These are phyloP conservation scores for Listrodromus nycthemerus DNA, from an alignment of 2,888 invertebrate genomes.

Conservation along the genomic window DNA sequence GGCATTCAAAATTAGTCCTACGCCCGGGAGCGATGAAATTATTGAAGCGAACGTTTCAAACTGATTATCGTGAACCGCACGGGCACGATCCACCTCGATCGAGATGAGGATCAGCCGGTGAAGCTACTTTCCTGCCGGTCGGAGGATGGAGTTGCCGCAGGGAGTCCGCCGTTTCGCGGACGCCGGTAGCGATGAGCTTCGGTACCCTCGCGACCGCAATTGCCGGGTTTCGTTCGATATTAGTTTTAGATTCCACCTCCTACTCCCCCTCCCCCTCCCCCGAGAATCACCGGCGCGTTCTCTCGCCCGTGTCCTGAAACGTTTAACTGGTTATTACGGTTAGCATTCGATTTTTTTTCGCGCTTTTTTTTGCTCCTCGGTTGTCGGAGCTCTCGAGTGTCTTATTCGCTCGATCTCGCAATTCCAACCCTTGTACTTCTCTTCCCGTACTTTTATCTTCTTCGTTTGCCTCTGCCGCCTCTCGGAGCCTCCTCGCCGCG, in stretches of 20 bases:
- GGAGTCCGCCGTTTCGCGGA: constrained; percentile 33
- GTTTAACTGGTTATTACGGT: constrained; percentile 83
- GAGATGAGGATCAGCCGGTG: constrained; percentile 60
- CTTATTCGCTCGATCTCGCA: constrained; percentile 57
- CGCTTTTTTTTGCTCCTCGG: constrained; percentile 70
- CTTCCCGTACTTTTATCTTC: constrained; percentile 15
- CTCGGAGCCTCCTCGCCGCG: constrained; percentile 22
- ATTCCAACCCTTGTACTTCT: constrained; percentile 36
- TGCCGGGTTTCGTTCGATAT: constrained; percentile 81
- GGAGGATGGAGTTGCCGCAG: constrained; percentile 5
- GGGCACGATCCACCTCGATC: constrained; percentile 56
- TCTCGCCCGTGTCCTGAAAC: constrained; percentile 73
- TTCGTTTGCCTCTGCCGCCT: constrained; percentile 12
- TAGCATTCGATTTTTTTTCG: constrained; percentile 70
- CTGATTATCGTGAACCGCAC: constrained; percentile 33
- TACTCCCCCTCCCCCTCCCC: constrained; percentile 38
- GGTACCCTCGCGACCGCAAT: constrained; percentile 78
- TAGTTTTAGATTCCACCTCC: constrained; percentile 80
- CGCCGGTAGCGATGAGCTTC: constrained; percentile 66
- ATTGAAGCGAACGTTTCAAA: constrained; percentile 57
- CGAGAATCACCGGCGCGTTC: constrained; percentile 47
- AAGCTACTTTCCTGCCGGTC: constrained; percentile 47
- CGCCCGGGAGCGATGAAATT: constrained; percentile 67
- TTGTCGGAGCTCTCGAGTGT: constrained; percentile 44
- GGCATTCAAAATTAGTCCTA: constrained; percentile 84